These are phyloP conservation scores for Pogonophryne albipinna DNA, from an alignment of 2,797 vertebrate species.

Conservation along the genomic window DNA sequence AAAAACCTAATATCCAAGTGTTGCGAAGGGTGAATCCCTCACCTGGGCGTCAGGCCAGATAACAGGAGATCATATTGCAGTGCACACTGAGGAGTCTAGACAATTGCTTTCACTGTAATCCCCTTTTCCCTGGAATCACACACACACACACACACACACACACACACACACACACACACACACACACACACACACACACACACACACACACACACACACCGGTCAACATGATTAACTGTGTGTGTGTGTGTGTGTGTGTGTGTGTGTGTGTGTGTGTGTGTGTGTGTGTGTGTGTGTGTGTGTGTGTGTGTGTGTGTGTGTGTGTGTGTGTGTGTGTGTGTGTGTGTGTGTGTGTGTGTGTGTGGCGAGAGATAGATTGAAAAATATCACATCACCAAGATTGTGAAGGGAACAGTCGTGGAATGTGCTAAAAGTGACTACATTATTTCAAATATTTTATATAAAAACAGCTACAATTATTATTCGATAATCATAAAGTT, in stretches of 20 bases:
- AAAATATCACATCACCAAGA: background rate
- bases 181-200: conserved; percentile 3
- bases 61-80: conserved; percentile 38
- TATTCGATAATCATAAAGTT: background rate
- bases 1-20: conserved; percentile 48
- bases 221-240: conserved; percentile 8
- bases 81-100: conserved; percentile 1
- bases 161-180: conserved; percentile 23
- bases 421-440: no score
- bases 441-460: background rate
- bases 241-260: background rate
- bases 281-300: background rate
- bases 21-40: conserved; percentile 35
- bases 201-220: conserved; percentile 20
- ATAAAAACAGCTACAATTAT: background rate
- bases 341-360: background rate
- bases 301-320: conserved; percentile 1
- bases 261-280: background rate
- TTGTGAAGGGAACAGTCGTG: background rate
- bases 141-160: background rate
- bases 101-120: conserved; percentile 32
- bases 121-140: conserved; percentile 34
- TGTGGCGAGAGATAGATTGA: background rate
- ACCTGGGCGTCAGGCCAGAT: conserved; percentile 38
- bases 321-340: background rate